Percentiles rank a stretch among this genome's conserved stretches.
Evolutionary conservation across 2,888 invertebrate genomes (phyloP).

Genomic region (Bhutanitis thaidina): DNA sequence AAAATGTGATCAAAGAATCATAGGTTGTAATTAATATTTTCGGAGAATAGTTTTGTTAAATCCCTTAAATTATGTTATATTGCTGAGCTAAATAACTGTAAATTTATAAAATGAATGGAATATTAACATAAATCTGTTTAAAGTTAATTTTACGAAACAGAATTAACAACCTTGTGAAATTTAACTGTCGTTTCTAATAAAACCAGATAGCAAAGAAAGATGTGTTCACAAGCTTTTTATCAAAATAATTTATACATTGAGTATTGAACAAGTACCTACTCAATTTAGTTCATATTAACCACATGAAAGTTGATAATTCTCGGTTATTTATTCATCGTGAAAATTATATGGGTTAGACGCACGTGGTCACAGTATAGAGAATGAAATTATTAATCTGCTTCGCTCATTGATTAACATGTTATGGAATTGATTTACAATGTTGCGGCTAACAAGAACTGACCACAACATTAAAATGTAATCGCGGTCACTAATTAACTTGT

Average conservation of each 20-base stretch:
- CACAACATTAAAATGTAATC: conserved; percentile 13
- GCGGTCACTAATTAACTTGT: conserved; percentile 13
- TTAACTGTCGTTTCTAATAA: background rate
- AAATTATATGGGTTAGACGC: background rate
- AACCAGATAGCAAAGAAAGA: conserved; percentile 1
- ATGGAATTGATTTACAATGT: conserved; percentile 5
- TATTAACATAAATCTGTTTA: too few species aligned
- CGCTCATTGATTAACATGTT: conserved; percentile 3
- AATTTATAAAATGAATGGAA: too few species aligned
- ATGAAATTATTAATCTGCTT: background rate
- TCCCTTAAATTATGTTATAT: too few species aligned
- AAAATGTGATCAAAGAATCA: too few species aligned
- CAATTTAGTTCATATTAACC: conserved; percentile 6
- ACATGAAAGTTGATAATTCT: conserved; percentile 3
- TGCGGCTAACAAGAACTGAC: conserved; percentile 15
- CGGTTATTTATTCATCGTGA: conserved; percentile 3
- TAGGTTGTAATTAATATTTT: too few species aligned
- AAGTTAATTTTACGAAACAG: background rate
- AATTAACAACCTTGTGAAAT: background rate
- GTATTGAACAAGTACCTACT: conserved; percentile 1
- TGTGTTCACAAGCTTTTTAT: background rate
- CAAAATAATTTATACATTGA: background rate
- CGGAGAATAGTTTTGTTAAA: too few species aligned
- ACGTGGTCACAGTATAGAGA: background rate
- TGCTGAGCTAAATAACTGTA: too few species aligned